Base-by-base conservation (phyloP, 2,888 invertebrate genomes). In the Ophion slaviceki region DNA sequence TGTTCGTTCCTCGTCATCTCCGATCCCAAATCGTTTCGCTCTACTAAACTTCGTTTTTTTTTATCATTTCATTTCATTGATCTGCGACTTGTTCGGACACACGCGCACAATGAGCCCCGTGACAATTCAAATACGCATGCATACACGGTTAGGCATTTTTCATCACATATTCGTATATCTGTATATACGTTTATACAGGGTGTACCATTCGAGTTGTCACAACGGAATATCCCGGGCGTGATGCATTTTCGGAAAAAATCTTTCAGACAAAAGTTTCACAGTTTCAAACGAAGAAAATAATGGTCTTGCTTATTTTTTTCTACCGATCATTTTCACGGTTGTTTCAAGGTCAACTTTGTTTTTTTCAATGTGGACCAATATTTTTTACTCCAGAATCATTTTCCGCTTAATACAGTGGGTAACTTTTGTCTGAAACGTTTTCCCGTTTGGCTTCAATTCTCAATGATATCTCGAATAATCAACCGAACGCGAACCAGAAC, bases 101-200 rank as follows among this genome's bases (percentile, higher is more conserved):
- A 61, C 24, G 20, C 61, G n/a, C 62, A 10, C 10, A 32, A 66
- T 3, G 53, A 53, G 17, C 53, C 53, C 14, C 17, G 45, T 32
- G 28, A 36, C 32, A n/a, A 74, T 45, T 53, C 0, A 40, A 40
- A 40, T 8, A 66, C 14, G 57, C n/a, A 68, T 66, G 59, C 45
- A 66, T 71, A 80, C 61, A 78, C 82, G 67, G 47, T 84, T 77
- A 80, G 80, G 84, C 84, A 81, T 80, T 64, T 81, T 66, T 59
- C 32, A 17, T 61, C n/a, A 68, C 53, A 28, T 10, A 53, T 64
- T n/a, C 40, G 6, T 8, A 24, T 20, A 40, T 70, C 10, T 24
- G 7, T 40, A 62, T 61, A 64, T 47, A 76, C 64, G 10, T 47
- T 47, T 47, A 47, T 47, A 47, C 47, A 10, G 47, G 47, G 10